Conservation (phyloP, 2,797 vertebrate species). For the Sparus aurata region DNA sequence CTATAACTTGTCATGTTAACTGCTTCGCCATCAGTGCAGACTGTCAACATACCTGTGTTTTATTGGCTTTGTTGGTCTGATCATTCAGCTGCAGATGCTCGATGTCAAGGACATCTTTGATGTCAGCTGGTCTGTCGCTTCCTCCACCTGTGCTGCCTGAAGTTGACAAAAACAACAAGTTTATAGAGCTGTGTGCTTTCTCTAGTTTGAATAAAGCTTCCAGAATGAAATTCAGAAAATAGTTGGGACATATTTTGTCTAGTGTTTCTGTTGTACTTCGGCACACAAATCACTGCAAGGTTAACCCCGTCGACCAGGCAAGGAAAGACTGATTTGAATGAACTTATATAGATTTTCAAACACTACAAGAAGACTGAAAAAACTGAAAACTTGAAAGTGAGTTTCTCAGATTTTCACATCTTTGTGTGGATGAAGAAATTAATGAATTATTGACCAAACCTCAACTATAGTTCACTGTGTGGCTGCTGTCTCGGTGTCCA, state of each 20-base stretch:
- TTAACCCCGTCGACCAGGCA: neutral
- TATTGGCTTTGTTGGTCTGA: constrained; percentile 74
- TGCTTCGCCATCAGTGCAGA: too few relatives aligned
- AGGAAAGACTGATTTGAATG: too few relatives aligned
- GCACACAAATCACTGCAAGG: neutral
- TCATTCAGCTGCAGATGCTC: constrained; percentile 78
- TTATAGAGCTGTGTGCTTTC: constrained; percentile 38
- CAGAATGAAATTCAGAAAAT: neutral
- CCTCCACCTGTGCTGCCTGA: constrained; percentile 64
- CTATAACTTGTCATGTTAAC: neutral
- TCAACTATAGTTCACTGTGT: too few relatives aligned
- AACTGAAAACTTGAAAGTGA: too few relatives aligned
- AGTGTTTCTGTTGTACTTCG: neutral
- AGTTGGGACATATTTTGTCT: neutral
- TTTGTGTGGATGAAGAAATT: too few relatives aligned
- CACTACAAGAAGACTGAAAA: too few relatives aligned
- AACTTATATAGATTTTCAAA: too few relatives aligned
- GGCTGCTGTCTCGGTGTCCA: too few relatives aligned
- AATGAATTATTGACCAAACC: too few relatives aligned
- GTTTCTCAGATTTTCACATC: too few relatives aligned
- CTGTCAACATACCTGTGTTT: constrained; percentile 78
- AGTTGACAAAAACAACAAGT: constrained; percentile 3
- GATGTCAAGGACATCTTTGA: constrained; percentile 82
- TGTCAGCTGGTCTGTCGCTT: constrained; percentile 70
- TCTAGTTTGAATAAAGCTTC: neutral